Percentiles rank a stretch among this genome's conserved stretches.
Conservation (phyloP, 2,888 invertebrate species). For the Opisthograptis luteolata region DNA sequence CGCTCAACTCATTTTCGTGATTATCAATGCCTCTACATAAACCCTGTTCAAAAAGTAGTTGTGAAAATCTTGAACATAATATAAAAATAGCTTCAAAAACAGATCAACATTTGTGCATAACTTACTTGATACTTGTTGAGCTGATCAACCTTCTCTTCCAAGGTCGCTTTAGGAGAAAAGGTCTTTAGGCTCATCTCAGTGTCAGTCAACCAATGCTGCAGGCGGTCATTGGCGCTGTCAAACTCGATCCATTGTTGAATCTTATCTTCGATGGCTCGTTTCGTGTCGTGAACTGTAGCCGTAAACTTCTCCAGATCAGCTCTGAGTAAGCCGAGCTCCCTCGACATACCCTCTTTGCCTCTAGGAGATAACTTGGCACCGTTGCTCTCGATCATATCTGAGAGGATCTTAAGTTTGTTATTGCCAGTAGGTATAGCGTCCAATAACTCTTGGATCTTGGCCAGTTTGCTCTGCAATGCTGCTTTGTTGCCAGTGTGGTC, state of each 20-base stretch:
- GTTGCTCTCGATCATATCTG: slow-evolving; percentile 89
- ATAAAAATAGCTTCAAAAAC: slow-evolving; percentile 15
- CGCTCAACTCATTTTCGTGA: slow-evolving; percentile 88
- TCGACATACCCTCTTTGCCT: slow-evolving; percentile 93
- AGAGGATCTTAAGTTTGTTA: slow-evolving; percentile 89
- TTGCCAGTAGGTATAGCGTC: slow-evolving; percentile 91
- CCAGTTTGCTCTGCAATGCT: slow-evolving; percentile 91
- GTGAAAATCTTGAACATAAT: slow-evolving; percentile 45
- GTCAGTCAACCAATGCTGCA: slow-evolving; percentile 93
- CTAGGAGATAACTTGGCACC: slow-evolving; percentile 89
- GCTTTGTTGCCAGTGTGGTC: slow-evolving; percentile 95
- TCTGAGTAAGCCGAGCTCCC: slow-evolving; percentile 90
- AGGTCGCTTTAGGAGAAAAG: slow-evolving; percentile 91
- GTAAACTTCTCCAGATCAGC: slow-evolving; percentile 94
- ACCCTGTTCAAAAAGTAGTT: slow-evolving; percentile 85
- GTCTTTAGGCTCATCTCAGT: slow-evolving; percentile 94
- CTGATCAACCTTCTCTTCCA: slow-evolving; percentile 96
- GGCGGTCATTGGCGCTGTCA: slow-evolving; percentile 92
- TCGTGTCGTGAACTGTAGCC: slow-evolving; percentile 90
- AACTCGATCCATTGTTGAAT: slow-evolving; percentile 96
- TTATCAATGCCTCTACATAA: slow-evolving; percentile 90
- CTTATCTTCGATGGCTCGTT: slow-evolving; percentile 91
- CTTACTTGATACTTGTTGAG: slow-evolving; percentile 94
- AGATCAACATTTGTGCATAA: slow-evolving; percentile 16
- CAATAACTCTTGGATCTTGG: slow-evolving; percentile 91